phyloP scores from a whole-genome alignment of 2,888 invertebrate genomes.

The Cremastinae sp. region DNA sequence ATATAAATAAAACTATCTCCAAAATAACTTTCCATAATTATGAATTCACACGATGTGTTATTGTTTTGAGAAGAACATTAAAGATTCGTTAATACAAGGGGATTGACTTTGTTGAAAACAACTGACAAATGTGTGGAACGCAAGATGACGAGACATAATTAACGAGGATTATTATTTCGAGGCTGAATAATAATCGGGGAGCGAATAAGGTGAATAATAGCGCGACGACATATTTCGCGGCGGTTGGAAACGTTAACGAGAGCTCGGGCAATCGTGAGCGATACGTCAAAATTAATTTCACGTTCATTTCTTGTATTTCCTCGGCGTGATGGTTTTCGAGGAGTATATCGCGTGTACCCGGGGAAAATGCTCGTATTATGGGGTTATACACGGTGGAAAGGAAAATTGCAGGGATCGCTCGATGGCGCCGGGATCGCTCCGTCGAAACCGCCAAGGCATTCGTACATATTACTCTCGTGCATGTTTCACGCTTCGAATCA shows the following conservation, averaged over 20 bases:
- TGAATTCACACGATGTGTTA: too few species aligned
- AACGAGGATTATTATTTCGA: too few species aligned
- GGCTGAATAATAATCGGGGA: neutral
- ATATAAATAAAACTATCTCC: too few species aligned
- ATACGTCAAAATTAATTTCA: slow-evolving; percentile 69
- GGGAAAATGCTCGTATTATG: slow-evolving; percentile 50
- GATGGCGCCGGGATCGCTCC: slow-evolving; percentile 3
- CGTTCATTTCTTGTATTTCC: slow-evolving; percentile 45
- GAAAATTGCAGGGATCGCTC: slow-evolving; percentile 36
- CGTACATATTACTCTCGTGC: slow-evolving; percentile 43
- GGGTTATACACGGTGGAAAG: slow-evolving; percentile 46
- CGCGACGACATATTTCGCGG: slow-evolving; percentile 7
- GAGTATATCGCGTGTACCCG: neutral
- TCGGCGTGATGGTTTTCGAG: neutral
- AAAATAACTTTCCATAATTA: too few species aligned
- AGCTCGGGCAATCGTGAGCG: slow-evolving; percentile 60
- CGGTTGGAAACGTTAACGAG: neutral
- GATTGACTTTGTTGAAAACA: too few species aligned
- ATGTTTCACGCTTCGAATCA: slow-evolving; percentile 70
- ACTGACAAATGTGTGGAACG: too few species aligned
- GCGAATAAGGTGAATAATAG: neutral
- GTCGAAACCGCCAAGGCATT: slow-evolving; percentile 20
- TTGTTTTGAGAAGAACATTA: too few species aligned
- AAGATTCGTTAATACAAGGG: too few species aligned
- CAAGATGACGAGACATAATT: too few species aligned